Conservation (phyloP, 1,140 invertebrate genomes). For the Asbolus verrucosus region DNA sequence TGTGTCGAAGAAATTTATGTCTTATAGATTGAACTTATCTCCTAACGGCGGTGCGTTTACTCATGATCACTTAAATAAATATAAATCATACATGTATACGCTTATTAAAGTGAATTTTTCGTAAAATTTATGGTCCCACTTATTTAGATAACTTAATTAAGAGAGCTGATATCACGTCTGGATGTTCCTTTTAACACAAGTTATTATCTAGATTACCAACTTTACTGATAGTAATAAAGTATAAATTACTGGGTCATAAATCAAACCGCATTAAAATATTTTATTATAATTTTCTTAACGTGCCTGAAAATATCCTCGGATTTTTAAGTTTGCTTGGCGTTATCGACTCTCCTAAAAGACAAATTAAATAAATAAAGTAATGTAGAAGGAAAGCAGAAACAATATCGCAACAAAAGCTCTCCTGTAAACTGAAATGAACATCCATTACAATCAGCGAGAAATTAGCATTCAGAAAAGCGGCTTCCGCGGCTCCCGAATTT, state of each 20-base stretch:
- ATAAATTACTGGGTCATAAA: too few relatives aligned
- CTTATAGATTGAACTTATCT: conserved; percentile 43
- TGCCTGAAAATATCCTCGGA: neutral
- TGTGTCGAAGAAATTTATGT: conserved; percentile 46
- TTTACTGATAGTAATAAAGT: too few relatives aligned
- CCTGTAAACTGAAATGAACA: conserved; percentile 59
- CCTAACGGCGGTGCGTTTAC: conserved; percentile 34
- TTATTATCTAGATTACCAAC: conserved; percentile 4
- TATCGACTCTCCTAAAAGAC: conserved; percentile 33
- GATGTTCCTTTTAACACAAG: conserved; percentile 4
- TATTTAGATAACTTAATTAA: conserved; percentile 41
- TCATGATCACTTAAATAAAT: conserved; percentile 39
- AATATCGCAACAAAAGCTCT: conserved; percentile 57
- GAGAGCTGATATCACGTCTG: neutral
- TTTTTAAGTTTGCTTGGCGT: neutral
- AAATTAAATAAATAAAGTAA: conserved; percentile 56
- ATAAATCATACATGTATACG: conserved; percentile 33
- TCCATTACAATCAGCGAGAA: conserved; percentile 63
- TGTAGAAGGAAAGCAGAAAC: conserved; percentile 53
- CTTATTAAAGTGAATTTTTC: conserved; percentile 16
- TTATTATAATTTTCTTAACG: too few relatives aligned
- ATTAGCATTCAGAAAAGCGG: conserved; percentile 64
- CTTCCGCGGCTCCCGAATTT: conserved; percentile 62
- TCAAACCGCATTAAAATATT: conserved; percentile 2
- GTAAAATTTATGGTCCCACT: conserved; percentile 34